These are phyloP conservation scores for Criorhina ranunculi DNA, from an alignment of 2,888 invertebrate genomes.

Conservation along the genomic window DNA sequence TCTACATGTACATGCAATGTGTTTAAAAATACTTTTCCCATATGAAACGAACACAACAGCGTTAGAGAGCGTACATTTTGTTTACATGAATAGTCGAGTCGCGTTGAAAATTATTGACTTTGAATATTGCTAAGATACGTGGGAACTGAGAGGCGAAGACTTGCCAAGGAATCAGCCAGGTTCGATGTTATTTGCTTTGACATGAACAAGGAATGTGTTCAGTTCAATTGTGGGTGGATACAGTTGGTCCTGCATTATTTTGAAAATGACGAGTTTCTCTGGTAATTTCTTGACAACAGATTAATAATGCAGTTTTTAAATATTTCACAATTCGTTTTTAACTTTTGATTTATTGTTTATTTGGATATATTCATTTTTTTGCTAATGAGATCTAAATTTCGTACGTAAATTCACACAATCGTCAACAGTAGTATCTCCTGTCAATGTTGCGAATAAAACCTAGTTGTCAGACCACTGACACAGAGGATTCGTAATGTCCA, in stretches of 20 bases:
- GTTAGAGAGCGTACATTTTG: constrained; percentile 18
- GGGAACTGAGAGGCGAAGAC: constrained; percentile 7
- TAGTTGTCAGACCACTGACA: too few species aligned
- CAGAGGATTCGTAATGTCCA: too few species aligned
- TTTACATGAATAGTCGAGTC: constrained; percentile 21
- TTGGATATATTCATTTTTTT: neutral
- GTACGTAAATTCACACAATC: too few species aligned
- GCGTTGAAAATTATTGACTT: constrained; percentile 14
- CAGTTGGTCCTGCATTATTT: constrained; percentile 1
- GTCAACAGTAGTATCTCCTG: too few species aligned
- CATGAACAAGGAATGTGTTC: neutral
- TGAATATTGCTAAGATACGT: constrained; percentile 27
- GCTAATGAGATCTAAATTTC: too few species aligned
- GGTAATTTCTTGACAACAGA: neutral
- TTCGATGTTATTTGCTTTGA: constrained; percentile 36
- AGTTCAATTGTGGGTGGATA: constrained; percentile 34
- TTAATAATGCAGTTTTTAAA: neutral
- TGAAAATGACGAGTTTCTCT: constrained; percentile 2
- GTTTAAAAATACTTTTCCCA: constrained; percentile 38
- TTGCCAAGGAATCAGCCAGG: constrained; percentile 44
- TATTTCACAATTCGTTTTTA: constrained; percentile 6
- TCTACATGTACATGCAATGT: too few species aligned
- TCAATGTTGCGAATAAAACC: too few species aligned
- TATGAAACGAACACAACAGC: constrained; percentile 21
- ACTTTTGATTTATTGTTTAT: neutral